Conservation (phyloP, 2,797 vertebrate genomes). For the Capromys pilorides region DNA sequence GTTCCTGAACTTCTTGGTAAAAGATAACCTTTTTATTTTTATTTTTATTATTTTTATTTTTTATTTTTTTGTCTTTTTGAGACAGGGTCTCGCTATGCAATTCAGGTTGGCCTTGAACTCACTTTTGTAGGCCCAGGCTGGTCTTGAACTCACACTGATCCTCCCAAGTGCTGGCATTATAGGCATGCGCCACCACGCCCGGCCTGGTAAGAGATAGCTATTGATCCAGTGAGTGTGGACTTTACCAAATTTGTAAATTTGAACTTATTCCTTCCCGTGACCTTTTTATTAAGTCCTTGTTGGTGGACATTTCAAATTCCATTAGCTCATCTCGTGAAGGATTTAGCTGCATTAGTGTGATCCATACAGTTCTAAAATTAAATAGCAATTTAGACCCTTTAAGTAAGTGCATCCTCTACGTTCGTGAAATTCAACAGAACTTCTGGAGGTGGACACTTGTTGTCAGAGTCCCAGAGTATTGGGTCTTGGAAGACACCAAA, state of each 20-base stretch:
- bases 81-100: too few species aligned
- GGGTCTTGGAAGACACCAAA: not conserved
- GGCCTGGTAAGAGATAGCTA: not conserved
- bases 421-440: not conserved
- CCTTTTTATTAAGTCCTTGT: not conserved
- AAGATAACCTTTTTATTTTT: not conserved
- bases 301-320: not conserved
- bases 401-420: not conserved
- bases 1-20: not conserved
- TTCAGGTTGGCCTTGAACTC: too few species aligned
- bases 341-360: not conserved
- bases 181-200: too few species aligned
- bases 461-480: not conserved
- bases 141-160: too few species aligned
- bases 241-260: not conserved
- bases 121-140: too few species aligned
- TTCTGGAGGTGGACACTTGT: not conserved
- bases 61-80: too few species aligned
- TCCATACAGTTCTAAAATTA: not conserved
- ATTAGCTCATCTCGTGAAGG: not conserved
- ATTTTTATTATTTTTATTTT: too few species aligned
- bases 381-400: not conserved
- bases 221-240: not conserved
- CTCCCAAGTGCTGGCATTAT: too few species aligned
- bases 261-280: not conserved